A percentile compares a stretch with the other conserved stretches of the same genome.
Evolutionary conservation across 2,797 vertebrate species (phyloP).

Genomic region (Peromyscus nudipes): DNA sequence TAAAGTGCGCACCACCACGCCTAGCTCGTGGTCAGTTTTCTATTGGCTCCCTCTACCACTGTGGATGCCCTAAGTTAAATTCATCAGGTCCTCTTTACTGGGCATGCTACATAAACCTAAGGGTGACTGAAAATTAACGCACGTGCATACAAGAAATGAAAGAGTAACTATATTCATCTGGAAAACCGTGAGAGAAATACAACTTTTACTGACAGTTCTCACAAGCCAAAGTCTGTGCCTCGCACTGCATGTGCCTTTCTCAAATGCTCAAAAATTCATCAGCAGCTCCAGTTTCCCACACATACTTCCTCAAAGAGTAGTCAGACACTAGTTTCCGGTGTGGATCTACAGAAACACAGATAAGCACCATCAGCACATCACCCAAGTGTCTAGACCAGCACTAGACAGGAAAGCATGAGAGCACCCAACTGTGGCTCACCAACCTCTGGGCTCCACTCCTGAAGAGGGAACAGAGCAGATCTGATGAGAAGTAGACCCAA

Average conservation of each 20-base stretch:
- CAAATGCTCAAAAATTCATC: constrained; percentile 44
- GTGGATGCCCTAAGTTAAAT: not conserved
- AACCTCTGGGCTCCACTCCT: not conserved
- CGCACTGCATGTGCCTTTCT: not conserved
- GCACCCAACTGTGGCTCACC: not conserved
- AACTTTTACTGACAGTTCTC: constrained; percentile 48
- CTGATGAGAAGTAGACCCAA: not conserved
- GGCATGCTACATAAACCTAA: not conserved
- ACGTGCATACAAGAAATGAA: not conserved
- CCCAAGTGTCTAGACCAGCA: not conserved
- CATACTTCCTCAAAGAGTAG: constrained; percentile 59
- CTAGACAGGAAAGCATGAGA: not conserved
- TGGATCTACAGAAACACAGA: constrained; percentile 21
- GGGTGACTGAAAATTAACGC: not conserved
- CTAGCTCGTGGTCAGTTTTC: not conserved
- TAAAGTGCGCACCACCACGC: not conserved
- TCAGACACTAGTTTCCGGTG: constrained; percentile 69
- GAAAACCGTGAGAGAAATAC: not conserved
- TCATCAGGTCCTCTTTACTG: not conserved
- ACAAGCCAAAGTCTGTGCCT: not conserved
- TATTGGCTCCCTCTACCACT: not conserved
- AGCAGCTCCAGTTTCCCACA: constrained; percentile 56
- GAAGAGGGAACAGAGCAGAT: not conserved
- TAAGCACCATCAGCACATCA: constrained; percentile 53
- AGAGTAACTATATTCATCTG: not conserved